Evolutionary conservation across 2,888 invertebrate species (phyloP), one percentile per base, ranked within the genome.

Genomic region (Pachliopta kotzebuea): DNA sequence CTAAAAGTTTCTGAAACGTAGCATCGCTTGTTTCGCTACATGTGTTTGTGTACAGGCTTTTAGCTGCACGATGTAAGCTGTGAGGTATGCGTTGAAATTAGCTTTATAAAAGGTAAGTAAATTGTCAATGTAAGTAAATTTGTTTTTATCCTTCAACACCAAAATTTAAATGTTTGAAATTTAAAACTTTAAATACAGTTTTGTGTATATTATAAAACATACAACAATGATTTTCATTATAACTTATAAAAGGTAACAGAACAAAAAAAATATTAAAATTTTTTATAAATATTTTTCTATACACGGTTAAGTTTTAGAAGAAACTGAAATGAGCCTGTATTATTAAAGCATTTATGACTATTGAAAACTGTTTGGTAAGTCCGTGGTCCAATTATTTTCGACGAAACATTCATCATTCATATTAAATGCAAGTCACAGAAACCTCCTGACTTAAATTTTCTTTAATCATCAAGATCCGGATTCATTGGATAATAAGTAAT

Each of bases 1-100:
- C 7, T 17, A 4, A 18, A 42, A 18, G 42, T 18, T 42, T n/a
- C 2, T 7, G 6, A n/a, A 18, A 45, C 11, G 45, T n/a, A 18
- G 45, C 8, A n/a, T 45, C 45, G 61, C 61, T 54, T 56, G 56
- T 60, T 64, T 20, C n/a, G 54, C 49, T 20, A n/a, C 20, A 23
- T 56, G 49, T 55, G 18, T 45, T 45, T 52, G 37, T 53, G 24
- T 62, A 52, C 37, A 37, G 59, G 64, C 64, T 64, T 64, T 56
- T 52, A 60, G 64, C 37, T 60, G 63, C 59, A 59, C 59, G 55
- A 55, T 55, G 54, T 58, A 53, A 24, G 0, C 17, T 11, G 24
- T 52, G 8, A 50, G 37, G 24, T 55, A 29, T 49, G 52, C 42
- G 31, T 55, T 56, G 31, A 11, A 45, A 17, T 58, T 54, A 3